These are phyloP conservation scores for Acanthopleura granulata DNA, from an alignment of 2,888 invertebrate genomes.

Conservation along the genomic window DNA sequence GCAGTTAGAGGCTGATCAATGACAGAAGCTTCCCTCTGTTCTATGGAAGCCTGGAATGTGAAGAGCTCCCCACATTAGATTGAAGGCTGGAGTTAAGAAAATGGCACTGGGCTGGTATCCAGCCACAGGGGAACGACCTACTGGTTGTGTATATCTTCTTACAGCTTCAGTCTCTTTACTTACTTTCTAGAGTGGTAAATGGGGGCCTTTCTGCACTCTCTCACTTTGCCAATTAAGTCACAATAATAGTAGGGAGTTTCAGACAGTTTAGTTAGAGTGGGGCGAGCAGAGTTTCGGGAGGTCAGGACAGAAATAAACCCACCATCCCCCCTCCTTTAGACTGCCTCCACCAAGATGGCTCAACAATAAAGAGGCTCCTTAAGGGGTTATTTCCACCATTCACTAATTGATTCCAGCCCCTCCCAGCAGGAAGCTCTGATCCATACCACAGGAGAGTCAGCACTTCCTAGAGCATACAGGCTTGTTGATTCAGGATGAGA, in stretches of 20 bases:
- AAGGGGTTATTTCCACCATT: not conserved
- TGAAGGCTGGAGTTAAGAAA: not conserved
- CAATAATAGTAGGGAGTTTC: slow-evolving; percentile 17
- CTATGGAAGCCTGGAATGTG: not conserved
- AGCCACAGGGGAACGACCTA: slow-evolving; percentile 1
- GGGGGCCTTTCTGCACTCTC: slow-evolving; percentile 19
- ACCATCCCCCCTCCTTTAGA: not conserved
- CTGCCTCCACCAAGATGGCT: not conserved
- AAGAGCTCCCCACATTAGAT: slow-evolving; percentile 3
- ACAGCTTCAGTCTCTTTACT: slow-evolving; percentile 6
- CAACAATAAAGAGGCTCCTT: not conserved
- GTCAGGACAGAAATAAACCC: slow-evolving; percentile 16
- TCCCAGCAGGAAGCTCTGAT: no score
- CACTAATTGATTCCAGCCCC: no score
- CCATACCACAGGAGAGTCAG: no score
- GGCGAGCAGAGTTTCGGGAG: slow-evolving; percentile 2
- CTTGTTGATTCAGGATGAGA: no score
- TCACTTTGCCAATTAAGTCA: slow-evolving; percentile 20
- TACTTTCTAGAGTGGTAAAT: slow-evolving; percentile 12
- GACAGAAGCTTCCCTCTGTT: not conserved
- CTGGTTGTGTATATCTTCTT: slow-evolving; percentile 9
- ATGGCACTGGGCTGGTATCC: not conserved
- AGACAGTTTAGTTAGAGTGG: slow-evolving; percentile 19
- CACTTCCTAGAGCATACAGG: no score
- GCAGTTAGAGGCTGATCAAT: slow-evolving; percentile 12